Evolutionary conservation across 2,797 vertebrate genomes (phyloP), one percentile per base, ranked within the genome.

Genomic region (Lepus townsendii): DNA sequence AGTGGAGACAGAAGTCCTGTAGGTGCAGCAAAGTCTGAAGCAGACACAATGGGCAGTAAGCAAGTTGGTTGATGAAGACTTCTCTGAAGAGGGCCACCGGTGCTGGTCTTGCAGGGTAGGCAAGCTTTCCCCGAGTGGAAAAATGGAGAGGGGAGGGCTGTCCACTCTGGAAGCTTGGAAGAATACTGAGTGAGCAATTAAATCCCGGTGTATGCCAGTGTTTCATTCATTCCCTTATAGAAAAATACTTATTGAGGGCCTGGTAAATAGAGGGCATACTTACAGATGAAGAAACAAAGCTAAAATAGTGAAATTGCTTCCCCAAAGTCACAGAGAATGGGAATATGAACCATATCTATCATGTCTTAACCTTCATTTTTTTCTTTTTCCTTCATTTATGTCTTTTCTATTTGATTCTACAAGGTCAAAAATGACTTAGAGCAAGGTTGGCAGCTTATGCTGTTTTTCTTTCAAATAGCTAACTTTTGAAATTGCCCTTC

Each of bases 401-500:
- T 11, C 60, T 80, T 94, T 71, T 79, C 24, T 62, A 13, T 26
- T 88, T 90, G 71, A 82, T 72, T 65, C 52, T 69, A 10, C 71
- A 91, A 78, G 69, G 83, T 88, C 60, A 93, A 66, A 92, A 26
- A 54, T 86, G 66, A 75, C 47, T 73, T 68, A 69, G 30, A 62
- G 60, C 50, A 92, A 94, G 79, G 20, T 79, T 66, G 7, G 1
- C 5, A 22, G 66, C 16, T 85, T 24, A 30, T 42, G 7, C 1
- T 66, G 82, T 83, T 76, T 50, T 73, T 38, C 63, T 85, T 60
- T 7, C 24, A 47, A 83, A 52, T 30, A 75, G 60, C 27, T 73
- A 78, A 32, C 11, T 87, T 83, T 92, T 66, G 86, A 79, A 79
- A 82, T 65, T 91, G 22, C 83, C n/a, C 24, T 92, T 88, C 27